Evolutionary conservation across 2,888 invertebrate genomes (phyloP), one percentile per base, ranked within the genome.

Genomic region (Drosophila macrospina): DNA sequence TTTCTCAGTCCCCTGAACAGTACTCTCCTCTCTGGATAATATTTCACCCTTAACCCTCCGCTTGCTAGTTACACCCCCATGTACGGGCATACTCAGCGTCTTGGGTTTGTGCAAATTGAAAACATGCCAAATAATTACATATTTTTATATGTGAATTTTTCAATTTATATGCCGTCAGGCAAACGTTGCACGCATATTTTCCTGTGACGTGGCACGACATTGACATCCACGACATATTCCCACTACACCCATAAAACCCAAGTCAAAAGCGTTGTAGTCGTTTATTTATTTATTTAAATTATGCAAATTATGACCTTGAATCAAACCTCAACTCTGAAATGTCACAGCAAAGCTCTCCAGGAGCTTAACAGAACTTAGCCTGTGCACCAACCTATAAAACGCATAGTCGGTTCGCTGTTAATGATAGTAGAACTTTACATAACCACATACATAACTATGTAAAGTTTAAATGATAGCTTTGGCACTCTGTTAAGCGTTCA

Each of bases 141-240:
- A 86, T 86, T 83, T 87, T 86, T 78, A 70, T 74, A 74, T 77
- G 78, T 68, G 87, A 88, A 88, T 84, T 85, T 85, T 88, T 85
- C 85, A 85, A 85, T 85, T 88, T 85, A 85, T 85, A 85, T 85
- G 84, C 85, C 88, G 85, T 85, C 85, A 84, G 68, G 60, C 80
- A 84, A 80, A 74, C 67, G 67, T 61, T 61, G 75, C 65, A 61
- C 74, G 80, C 69, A 82, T 78, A 83, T 83, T 52, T 64, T 44
- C 11, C 37, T 26, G 30, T 77, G 69, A 78, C 65, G 75, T 66
- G 63, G 72, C 88, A 78, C 77, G 60, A 64, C 72, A 74, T 68
- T 83, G 78, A 78, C 87, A 85, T 60, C 57, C 60, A 16, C 57
- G 57, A 73, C 78, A 65, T 60, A 72, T 77, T 73, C 77, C 69